phyloP scores from a whole-genome alignment of 2,888 invertebrate genomes.

The Leucophora obtusa region DNA sequence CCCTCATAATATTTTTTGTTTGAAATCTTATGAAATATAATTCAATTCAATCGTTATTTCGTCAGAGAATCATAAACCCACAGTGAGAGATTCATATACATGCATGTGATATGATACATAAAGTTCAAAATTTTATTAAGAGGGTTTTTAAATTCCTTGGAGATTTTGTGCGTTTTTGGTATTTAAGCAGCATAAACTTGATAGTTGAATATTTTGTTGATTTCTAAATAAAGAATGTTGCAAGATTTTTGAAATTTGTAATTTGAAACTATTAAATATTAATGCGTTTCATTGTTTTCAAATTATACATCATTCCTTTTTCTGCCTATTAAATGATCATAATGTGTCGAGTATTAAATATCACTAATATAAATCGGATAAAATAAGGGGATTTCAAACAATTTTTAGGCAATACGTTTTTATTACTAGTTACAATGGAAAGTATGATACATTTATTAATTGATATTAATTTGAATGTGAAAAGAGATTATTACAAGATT shows the following conservation, averaged over 20 bases:
- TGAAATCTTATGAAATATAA: conserved; percentile 41
- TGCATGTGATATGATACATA: conserved; percentile 43
- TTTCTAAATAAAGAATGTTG: conserved; percentile 10
- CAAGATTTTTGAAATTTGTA: conserved; percentile 45
- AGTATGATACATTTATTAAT: conserved; percentile 5
- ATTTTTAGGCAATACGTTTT: conserved; percentile 11
- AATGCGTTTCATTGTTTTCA: conserved; percentile 59
- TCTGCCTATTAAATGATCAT: conserved; percentile 36
- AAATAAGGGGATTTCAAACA: conserved; percentile 54
- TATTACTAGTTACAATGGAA: conserved; percentile 10
- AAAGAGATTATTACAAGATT: not conserved
- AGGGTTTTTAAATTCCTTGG: conserved; percentile 57
- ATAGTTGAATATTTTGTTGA: conserved; percentile 5
- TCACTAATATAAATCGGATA: conserved; percentile 60
- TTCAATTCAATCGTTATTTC: conserved; percentile 53
- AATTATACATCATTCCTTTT: conserved; percentile 48
- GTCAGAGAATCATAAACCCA: not conserved
- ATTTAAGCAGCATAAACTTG: conserved; percentile 25
- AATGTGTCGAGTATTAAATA: conserved; percentile 59
- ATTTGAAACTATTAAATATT: conserved; percentile 32
- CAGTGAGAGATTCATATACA: conserved; percentile 26
- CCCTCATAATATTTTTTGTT: conserved; percentile 1
- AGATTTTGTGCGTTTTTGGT: conserved; percentile 50
- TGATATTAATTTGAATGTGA: not conserved
- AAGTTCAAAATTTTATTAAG: conserved; percentile 48